A percentile compares a stretch with the other conserved stretches of the same genome.
These are phyloP conservation scores for Galaxias olidus DNA, from an alignment of 2,797 vertebrate species.

Conservation along the genomic window DNA sequence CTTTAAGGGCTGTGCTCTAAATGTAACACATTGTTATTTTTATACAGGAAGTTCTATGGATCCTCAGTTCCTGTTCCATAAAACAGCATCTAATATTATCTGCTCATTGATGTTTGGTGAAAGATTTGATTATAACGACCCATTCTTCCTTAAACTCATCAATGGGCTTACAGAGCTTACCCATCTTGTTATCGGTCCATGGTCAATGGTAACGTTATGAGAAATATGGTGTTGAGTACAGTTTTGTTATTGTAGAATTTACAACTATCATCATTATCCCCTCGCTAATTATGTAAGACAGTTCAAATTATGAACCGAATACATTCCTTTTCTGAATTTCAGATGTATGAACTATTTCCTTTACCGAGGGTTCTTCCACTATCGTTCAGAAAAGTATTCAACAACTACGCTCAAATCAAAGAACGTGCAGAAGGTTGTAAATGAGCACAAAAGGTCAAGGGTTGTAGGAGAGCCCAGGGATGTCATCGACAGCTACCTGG, in stretches of 20 bases:
- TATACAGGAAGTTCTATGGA: conserved; percentile 13
- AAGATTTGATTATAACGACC: conserved; percentile 20
- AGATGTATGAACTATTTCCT: conserved; percentile 12
- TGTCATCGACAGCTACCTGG: conserved; percentile 39
- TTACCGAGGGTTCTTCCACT: conserved; percentile 1
- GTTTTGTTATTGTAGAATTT: no score
- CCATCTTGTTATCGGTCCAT: conserved; percentile 5
- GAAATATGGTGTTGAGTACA: no score
- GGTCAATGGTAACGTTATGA: conserved; percentile 24
- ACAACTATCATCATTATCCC: no score
- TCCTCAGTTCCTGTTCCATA: conserved; percentile 24
- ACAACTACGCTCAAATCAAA: not conserved
- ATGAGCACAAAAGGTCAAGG: conserved; percentile 22
- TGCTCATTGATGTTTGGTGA: conserved; percentile 27
- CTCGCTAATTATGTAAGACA: no score
- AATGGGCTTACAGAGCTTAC: not conserved
- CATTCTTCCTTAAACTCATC: conserved; percentile 26
- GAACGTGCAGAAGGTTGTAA: conserved; percentile 4
- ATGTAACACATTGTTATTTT: no score
- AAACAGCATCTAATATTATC: conserved; percentile 29
- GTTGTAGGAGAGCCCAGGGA: conserved; percentile 29
- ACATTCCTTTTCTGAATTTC: not conserved
- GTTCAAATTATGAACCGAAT: no score
- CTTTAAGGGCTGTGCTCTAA: no score
- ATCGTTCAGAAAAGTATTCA: conserved; percentile 2